Base-by-base conservation (phyloP, 2,888 invertebrate species). In the Merodon equestris region DNA sequence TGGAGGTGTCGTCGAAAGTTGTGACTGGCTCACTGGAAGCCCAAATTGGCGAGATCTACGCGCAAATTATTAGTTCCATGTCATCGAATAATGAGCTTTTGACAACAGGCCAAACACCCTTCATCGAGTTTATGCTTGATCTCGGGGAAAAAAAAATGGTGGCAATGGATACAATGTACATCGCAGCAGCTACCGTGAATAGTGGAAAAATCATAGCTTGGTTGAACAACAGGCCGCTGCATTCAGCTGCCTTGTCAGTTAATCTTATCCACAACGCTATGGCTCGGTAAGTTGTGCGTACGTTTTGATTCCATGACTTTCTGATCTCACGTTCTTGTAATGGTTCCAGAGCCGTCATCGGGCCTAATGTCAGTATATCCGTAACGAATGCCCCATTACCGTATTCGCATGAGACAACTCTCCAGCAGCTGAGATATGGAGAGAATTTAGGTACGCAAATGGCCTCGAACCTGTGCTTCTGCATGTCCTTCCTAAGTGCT, bases 211-310 rank as follows among this genome's bases (percentile, higher is more conserved):
- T 92, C 0, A 92, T 90, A 0, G 94, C 92, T 0, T 93, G 93
- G 91, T 94, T 95, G 87, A 96, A 95, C 84, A 95, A 94, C 85
- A 93, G 95, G 84, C 94, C 94, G 0, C 93, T 92, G 84, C 96
- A 96, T 85, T 92, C 93, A 51, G 91, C 93, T 0, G 93, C 94
- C 0, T 90, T 93, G 0, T 90, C 94, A 0, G 86, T 95, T 2
- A 91, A 92, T 51, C 86, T 92, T 12, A 88, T 93, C 0, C 91
- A 94, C 83, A 91, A 92, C 72, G 92, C 94, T 0, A 85, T 94
- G 42, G 90, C 93, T 0, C 90, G 89, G 82, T 85, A 71, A 83
- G 83, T 2, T 9, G 40, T 36, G 36, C 36, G 36, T n/a, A 40
- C 10, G 40, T 3, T 10, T 9, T 40, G 40, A 7, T 10, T 10